phyloP scores from a whole-genome alignment of 2,888 invertebrate species.

The Drosophila fulvimacula region DNA sequence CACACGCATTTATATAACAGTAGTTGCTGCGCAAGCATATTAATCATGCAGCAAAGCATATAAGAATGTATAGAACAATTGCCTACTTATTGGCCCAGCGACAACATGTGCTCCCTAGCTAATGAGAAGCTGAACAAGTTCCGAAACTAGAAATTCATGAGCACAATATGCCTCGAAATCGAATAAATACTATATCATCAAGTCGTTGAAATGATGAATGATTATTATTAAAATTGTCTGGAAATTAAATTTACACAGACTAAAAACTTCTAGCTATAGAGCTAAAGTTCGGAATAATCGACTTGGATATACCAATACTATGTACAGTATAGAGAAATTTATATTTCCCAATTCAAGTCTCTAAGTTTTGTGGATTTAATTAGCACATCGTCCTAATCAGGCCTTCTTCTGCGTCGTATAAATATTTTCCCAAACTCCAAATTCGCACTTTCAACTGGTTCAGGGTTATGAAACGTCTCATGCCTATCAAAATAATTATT shows the following conservation, averaged over 20 bases:
- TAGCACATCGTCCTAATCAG: too few relatives aligned
- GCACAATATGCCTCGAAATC: constrained; percentile 26
- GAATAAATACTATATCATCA: constrained; percentile 22
- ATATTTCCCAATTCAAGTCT: too few relatives aligned
- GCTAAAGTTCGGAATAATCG: neutral
- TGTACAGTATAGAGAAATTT: too few relatives aligned
- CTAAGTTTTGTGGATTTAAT: too few relatives aligned
- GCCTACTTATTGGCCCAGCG: constrained; percentile 49
- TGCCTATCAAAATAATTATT: neutral
- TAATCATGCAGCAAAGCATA: constrained; percentile 66
- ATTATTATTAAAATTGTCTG: neutral
- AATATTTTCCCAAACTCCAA: neutral
- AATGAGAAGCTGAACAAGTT: constrained; percentile 42
- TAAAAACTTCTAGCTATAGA: too few relatives aligned
- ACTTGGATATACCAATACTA: neutral
- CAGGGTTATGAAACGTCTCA: neutral
- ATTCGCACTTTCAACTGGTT: neutral
- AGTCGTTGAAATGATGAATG: constrained; percentile 25
- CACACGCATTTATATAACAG: neutral
- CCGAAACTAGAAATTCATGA: constrained; percentile 1
- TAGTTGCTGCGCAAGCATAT: constrained; percentile 43
- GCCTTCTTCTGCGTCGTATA: too few relatives aligned
- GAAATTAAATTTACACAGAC: neutral
- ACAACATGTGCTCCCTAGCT: constrained; percentile 28
- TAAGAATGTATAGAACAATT: constrained; percentile 57